Evolutionary conservation across 2,113 vertebrate species (phyloP).

Genomic region (Dromas ardeola): DNA sequence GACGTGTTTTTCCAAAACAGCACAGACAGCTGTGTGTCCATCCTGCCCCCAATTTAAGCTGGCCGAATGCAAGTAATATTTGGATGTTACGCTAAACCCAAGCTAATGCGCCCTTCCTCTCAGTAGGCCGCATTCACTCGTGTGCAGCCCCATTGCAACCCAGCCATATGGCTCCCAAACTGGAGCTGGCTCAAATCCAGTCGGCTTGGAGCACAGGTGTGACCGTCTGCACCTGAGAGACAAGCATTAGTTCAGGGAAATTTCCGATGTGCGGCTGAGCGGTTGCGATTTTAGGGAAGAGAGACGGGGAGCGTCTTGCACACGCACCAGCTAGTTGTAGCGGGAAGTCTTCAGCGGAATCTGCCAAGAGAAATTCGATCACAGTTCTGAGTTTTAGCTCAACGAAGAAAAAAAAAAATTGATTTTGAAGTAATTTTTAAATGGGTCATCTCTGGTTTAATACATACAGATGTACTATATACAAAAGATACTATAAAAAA

Average conservation of each 20-base stretch:
- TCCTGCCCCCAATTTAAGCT: neutral
- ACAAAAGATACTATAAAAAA: neutral
- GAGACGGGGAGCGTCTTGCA: neutral
- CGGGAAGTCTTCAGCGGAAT: neutral
- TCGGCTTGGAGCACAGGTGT: neutral
- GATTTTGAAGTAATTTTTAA: neutral
- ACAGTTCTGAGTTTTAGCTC: neutral
- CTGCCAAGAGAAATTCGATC: neutral
- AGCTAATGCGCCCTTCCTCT: neutral
- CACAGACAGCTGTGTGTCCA: neutral
- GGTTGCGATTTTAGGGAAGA: neutral
- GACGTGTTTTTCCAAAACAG: neutral
- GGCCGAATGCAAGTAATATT: neutral
- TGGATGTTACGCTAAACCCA: neutral
- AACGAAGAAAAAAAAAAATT: neutral
- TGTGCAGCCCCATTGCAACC: neutral
- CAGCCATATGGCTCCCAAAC: neutral
- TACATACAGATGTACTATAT: too few relatives aligned
- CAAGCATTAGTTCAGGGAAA: neutral
- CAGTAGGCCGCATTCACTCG: neutral
- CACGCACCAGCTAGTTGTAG: neutral
- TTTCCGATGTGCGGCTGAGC: neutral
- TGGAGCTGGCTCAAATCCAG: neutral
- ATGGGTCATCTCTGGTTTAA: neutral
- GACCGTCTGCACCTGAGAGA: slow-evolving; percentile 19